Evolutionary conservation across 2,797 vertebrate species (phyloP), one percentile per base, ranked within the genome.

Genomic region (Chromobotia macracanthus): DNA sequence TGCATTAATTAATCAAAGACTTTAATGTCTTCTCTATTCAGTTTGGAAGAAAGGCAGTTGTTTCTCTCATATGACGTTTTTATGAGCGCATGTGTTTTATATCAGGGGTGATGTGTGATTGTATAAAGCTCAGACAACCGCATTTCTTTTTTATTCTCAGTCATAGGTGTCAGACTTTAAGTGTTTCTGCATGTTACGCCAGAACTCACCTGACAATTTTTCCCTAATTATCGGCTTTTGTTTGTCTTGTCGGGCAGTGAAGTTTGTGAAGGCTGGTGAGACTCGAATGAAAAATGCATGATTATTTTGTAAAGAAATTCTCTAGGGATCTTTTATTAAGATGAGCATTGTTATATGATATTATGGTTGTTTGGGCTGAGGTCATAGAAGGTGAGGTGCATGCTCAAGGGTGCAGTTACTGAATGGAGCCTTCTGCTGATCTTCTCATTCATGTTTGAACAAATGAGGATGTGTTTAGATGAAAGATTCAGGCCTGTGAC

Each of bases 1-100:
- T 58, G 28, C 46, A 60, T 58, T 71, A 82, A 68, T 85, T 73
- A 76, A 79, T 81, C 65, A 76, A 51, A 81, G n/a, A 53, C 13
- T 38, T 11, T 76, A 76, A 82, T 85, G 80, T 56, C 41, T 80
- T 82, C 75, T 82, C 74, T 61, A 15, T 83, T 87, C 71, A 51
- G 80, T 87, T 84, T 87, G 70, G 67, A 76, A 84, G 74, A 86
- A 71, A 53, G 63, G 72, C 80, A 78, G 64, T 87, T 80, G 77
- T 81, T 73, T 60, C 67, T 56, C 72, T 53, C 73, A 51, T 80
- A 64, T 81, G 53, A 82, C 76, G 67, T 74, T 70, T 79, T 44
- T 28, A 19, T 38, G 80, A 60, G 53, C 11, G 72, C n/a, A 67
- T 79, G 79, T 58, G 53, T 78, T 74, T 77, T 82, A 79, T 73